These are phyloP conservation scores for Lanistes nyassanus DNA, from an alignment of 1,140 invertebrate genomes.

Conservation along the genomic window DNA sequence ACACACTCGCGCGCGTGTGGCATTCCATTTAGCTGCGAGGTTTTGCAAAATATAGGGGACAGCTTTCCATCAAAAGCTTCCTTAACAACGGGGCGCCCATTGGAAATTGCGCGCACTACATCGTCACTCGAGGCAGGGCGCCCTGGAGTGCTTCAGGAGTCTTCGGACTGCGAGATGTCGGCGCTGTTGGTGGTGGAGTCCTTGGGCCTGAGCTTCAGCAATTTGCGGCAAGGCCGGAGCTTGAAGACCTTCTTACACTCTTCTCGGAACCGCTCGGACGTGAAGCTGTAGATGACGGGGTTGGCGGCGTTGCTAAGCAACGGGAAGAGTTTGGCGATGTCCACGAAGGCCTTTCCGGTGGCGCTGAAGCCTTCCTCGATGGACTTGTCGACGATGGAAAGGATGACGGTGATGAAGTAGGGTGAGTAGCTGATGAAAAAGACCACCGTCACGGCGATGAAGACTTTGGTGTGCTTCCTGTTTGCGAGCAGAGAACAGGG, in stretches of 20 bases:
- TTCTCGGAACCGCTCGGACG: constrained; percentile 30
- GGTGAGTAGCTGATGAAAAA: constrained; percentile 40
- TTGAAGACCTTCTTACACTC: constrained; percentile 36
- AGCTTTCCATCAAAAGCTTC: no score
- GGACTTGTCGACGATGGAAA: constrained; percentile 15
- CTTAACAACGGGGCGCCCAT: no score
- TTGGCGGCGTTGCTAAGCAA: constrained; percentile 37
- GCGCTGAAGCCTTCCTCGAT: constrained; percentile 28
- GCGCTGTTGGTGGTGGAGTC: constrained; percentile 11
- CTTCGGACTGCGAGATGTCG: constrained; percentile 16
- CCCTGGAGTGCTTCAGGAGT: background rate
- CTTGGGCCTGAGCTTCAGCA: background rate
- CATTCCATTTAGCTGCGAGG: no score
- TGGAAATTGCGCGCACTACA: no score
- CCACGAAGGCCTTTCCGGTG: constrained; percentile 28
- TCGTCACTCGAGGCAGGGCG: no score
- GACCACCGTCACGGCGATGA: constrained; percentile 38
- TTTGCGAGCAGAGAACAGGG: background rate
- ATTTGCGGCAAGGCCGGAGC: constrained; percentile 13
- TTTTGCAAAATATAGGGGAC: no score
- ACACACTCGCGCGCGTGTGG: no score
- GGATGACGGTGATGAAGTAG: constrained; percentile 29
- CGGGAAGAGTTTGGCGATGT: constrained; percentile 33
- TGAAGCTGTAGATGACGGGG: constrained; percentile 42
- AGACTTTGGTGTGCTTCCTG: constrained; percentile 28